Evolutionary conservation across 2,888 invertebrate species (phyloP).

Genomic region (Luperina nickerlii): DNA sequence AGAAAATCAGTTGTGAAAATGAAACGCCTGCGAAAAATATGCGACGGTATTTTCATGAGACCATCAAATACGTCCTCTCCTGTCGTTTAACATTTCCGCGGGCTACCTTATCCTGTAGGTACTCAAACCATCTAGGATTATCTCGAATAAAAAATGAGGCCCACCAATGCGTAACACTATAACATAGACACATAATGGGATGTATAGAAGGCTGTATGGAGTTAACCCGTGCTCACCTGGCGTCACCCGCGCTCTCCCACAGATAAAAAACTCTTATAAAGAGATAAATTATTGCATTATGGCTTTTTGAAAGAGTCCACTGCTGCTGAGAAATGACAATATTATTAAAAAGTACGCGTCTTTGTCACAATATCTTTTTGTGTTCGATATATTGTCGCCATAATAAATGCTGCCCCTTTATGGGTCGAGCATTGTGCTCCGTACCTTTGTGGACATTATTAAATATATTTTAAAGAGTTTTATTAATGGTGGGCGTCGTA

Average conservation of each 20-base stretch:
- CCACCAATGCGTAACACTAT: conserved; percentile 62
- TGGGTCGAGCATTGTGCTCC: conserved; percentile 87
- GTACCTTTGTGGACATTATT: conserved; percentile 90
- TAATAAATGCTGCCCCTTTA: conserved; percentile 90
- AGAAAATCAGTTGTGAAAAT: neutral
- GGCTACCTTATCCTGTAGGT: neutral
- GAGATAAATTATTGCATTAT: conserved; percentile 90
- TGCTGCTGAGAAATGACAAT: conserved; percentile 91
- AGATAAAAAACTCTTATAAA: conserved; percentile 89
- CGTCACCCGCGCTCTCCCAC: conserved; percentile 82
- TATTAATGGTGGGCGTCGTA: conserved; percentile 90
- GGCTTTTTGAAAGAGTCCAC: conserved; percentile 90
- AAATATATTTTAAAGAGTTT: conserved; percentile 90
- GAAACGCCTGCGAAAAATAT: neutral
- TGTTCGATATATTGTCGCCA: conserved; percentile 90
- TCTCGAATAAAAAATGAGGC: conserved; percentile 57
- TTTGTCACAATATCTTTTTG: conserved; percentile 91
- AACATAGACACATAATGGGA: conserved; percentile 65
- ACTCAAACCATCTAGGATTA: conserved; percentile 31
- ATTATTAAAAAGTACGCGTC: conserved; percentile 90
- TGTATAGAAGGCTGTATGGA: conserved; percentile 74
- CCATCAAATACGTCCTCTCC: neutral
- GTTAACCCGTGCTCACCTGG: conserved; percentile 89
- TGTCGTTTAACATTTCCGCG: neutral
- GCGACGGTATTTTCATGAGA: neutral